These are phyloP conservation scores for Pseudorectes ferrugineus DNA, from an alignment of 2,113 vertebrate genomes.

Conservation along the genomic window DNA sequence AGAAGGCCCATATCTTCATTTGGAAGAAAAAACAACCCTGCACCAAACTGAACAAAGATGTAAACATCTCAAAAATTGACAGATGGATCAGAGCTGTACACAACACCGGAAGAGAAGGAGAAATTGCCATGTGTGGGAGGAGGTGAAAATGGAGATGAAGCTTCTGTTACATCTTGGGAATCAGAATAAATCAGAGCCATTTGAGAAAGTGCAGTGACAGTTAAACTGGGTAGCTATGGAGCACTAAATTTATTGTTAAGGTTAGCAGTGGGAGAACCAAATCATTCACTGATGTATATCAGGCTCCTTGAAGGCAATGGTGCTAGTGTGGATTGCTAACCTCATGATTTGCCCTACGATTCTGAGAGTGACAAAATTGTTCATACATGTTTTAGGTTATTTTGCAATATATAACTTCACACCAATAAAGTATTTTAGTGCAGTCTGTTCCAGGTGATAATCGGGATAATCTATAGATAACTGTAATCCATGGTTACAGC, in stretches of 20 bases:
- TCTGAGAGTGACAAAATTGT: neutral
- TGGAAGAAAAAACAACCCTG: neutral
- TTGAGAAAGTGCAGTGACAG: neutral
- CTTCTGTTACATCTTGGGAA: neutral
- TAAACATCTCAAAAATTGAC: neutral
- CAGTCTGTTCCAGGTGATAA: neutral
- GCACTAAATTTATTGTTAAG: neutral
- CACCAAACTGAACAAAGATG: neutral
- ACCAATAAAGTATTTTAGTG: neutral
- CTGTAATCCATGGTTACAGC: neutral
- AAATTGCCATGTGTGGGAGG: neutral
- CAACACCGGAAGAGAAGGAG: neutral
- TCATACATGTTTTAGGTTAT: neutral
- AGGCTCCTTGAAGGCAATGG: neutral
- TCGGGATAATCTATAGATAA: neutral
- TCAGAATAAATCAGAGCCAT: neutral
- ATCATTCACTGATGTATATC: neutral
- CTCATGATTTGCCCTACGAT: neutral
- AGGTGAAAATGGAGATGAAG: neutral
- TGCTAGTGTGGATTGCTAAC: neutral
- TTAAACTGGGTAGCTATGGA: neutral
- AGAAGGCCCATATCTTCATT: neutral
- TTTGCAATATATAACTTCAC: neutral
- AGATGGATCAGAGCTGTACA: neutral
- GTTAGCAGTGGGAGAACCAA: neutral